A percentile compares a stretch with the other conserved stretches of the same genome.
phyloP scores from a whole-genome alignment of 2,888 invertebrate genomes.

The Orthonychiurus folsomi region DNA sequence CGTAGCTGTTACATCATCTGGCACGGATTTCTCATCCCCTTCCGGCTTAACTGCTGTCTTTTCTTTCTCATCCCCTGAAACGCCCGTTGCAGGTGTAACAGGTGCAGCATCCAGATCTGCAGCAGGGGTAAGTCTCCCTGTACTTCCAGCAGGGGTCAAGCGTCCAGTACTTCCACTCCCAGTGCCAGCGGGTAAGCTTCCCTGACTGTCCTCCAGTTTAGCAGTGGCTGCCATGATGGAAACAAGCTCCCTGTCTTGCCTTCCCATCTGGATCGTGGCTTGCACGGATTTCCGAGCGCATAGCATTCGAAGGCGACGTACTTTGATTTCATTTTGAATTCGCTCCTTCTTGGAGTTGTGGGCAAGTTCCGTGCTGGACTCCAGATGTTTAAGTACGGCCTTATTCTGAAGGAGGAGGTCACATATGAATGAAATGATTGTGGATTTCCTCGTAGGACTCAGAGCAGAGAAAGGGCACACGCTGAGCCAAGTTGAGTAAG shows the following conservation, averaged over 20 bases:
- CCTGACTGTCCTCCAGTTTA: too few relatives aligned
- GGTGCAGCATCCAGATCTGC: background rate
- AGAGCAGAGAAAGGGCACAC: slow-evolving; percentile 78
- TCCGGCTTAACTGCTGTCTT: slow-evolving; percentile 37
- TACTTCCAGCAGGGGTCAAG: background rate
- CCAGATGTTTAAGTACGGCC: slow-evolving; percentile 39
- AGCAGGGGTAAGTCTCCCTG: background rate
- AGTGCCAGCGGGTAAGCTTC: background rate
- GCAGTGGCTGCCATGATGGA: background rate
- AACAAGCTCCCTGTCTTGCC: background rate
- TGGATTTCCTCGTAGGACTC: slow-evolving; percentile 74
- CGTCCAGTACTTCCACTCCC: background rate
- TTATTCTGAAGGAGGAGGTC: slow-evolving; percentile 91
- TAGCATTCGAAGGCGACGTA: slow-evolving; percentile 64
- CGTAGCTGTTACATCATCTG: slow-evolving; percentile 47
- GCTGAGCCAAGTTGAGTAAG: slow-evolving; percentile 60
- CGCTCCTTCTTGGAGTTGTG: slow-evolving; percentile 74
- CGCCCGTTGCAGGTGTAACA: slow-evolving; percentile 2
- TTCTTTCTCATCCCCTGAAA: slow-evolving; percentile 30
- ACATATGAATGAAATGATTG: slow-evolving; percentile 81
- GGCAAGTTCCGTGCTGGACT: slow-evolving; percentile 50
- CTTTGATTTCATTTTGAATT: slow-evolving; percentile 85
- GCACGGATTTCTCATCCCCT: slow-evolving; percentile 44
- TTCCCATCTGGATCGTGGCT: slow-evolving; percentile 18
- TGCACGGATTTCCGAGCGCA: slow-evolving; percentile 35